Percentiles rank a stretch among this genome's conserved stretches.
phyloP scores from a whole-genome alignment of 2,888 invertebrate genomes.

The Phortica okadai region DNA sequence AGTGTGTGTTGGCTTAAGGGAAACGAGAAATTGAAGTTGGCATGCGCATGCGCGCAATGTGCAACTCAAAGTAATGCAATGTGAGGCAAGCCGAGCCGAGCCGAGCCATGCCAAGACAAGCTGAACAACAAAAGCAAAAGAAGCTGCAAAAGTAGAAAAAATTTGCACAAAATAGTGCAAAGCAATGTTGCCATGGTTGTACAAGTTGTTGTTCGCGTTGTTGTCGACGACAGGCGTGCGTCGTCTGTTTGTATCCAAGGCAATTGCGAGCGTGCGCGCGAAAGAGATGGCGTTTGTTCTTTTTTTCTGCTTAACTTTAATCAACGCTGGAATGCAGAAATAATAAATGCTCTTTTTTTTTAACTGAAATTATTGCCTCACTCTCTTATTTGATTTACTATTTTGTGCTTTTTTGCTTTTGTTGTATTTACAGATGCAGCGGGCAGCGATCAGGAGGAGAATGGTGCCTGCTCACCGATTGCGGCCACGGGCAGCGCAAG shows the following conservation, averaged over 20 bases:
- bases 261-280: neutral
- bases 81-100: neutral
- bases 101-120: neutral
- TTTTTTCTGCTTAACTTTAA: conserved; percentile 29
- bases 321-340: conserved; percentile 25
- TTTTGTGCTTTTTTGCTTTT: conserved; percentile 24
- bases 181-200: conserved; percentile 28
- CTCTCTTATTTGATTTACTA: neutral
- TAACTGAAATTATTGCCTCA: neutral
- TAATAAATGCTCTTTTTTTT: conserved; percentile 24
- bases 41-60: conserved; percentile 32
- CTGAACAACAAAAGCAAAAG: conserved; percentile 37
- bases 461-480: conserved; percentile 74
- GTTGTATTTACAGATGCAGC: conserved; percentile 67
- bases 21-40: conserved; percentile 29
- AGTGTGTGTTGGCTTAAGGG: conserved; percentile 7
- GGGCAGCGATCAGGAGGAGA: conserved; percentile 75
- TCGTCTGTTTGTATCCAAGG: too few relatives aligned
- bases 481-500: conserved; percentile 55
- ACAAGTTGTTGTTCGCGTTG: conserved; percentile 33
- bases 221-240: neutral
- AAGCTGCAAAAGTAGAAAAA: conserved; percentile 24
- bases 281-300: conserved; percentile 13
- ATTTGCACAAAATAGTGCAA: conserved; percentile 36
- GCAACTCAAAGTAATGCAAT: conserved; percentile 24